Evolutionary conservation across 2,888 invertebrate genomes (phyloP).

Genomic region (Drosophila mulleri): DNA sequence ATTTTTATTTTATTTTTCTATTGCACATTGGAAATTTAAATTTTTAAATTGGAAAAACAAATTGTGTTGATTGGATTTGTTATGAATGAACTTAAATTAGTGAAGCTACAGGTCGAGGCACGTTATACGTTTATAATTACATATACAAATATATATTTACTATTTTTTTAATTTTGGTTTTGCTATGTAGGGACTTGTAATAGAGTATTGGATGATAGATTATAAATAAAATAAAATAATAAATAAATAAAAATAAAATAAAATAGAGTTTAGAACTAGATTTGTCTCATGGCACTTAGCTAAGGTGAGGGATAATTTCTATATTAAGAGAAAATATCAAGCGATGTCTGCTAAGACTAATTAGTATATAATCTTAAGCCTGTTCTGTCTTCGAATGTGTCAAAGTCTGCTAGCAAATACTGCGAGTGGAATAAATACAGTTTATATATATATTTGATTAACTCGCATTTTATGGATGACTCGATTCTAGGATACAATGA

Average conservation of each 20-base stretch:
- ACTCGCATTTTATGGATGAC: not conserved
- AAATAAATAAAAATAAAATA: too few relatives aligned
- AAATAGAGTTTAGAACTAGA: not conserved
- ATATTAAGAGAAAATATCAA: not conserved
- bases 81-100: not conserved
- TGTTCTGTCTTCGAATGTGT: not conserved
- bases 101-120: not conserved
- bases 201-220: not conserved
- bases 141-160: too few relatives aligned
- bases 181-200: not conserved
- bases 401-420: not conserved
- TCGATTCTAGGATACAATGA: not conserved
- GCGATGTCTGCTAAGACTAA: not conserved
- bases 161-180: not conserved
- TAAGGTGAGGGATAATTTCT: not conserved
- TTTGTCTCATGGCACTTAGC: not conserved
- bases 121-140: not conserved
- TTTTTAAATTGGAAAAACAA: too few relatives aligned
- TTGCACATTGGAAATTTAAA: too few relatives aligned
- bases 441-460: not conserved
- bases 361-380: not conserved
- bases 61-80: not conserved
- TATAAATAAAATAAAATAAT: not conserved
- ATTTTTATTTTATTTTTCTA: too few relatives aligned
- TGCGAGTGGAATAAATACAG: not conserved